A percentile compares a stretch with the other conserved stretches of the same genome.
These are phyloP conservation scores for Operophtera brumata DNA, from an alignment of 2,888 invertebrate genomes.

Conservation along the genomic window DNA sequence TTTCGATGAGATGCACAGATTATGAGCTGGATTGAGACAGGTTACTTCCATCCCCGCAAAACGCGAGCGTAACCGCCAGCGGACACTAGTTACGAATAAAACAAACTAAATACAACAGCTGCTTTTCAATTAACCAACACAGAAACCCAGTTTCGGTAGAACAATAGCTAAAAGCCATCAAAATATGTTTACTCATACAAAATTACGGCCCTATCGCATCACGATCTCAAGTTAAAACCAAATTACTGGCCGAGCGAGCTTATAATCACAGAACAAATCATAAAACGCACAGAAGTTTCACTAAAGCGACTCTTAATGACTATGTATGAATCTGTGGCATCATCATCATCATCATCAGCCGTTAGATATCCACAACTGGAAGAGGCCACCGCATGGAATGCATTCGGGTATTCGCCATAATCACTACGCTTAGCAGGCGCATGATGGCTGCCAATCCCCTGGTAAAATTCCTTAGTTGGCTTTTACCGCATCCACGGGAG, in stretches of 20 bases:
- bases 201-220: conserved; percentile 45
- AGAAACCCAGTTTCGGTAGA: conserved; percentile 13
- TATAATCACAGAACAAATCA: conserved; percentile 17
- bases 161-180: conserved; percentile 20
- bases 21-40: too few relatives aligned
- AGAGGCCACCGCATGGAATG: too few relatives aligned
- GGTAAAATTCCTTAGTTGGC: too few relatives aligned
- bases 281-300: conserved; percentile 11
- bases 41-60: too few relatives aligned
- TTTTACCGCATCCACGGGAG: too few relatives aligned
- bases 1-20: too few relatives aligned
- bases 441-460: too few relatives aligned
- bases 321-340: conserved; percentile 1
- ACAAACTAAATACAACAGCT: not conserved
- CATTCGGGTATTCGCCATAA: too few relatives aligned
- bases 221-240: conserved; percentile 54
- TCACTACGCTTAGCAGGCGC: too few relatives aligned
- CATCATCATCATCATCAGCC: too few relatives aligned
- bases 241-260: conserved; percentile 54
- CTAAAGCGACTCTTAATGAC: conserved; percentile 34
- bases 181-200: conserved; percentile 32
- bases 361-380: too few relatives aligned
- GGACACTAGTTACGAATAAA: not conserved
- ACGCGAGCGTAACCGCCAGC: too few relatives aligned
- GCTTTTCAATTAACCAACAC: conserved; percentile 22